These are phyloP conservation scores for Aleiodes alternator DNA, from an alignment of 2,888 invertebrate species.

Conservation along the genomic window DNA sequence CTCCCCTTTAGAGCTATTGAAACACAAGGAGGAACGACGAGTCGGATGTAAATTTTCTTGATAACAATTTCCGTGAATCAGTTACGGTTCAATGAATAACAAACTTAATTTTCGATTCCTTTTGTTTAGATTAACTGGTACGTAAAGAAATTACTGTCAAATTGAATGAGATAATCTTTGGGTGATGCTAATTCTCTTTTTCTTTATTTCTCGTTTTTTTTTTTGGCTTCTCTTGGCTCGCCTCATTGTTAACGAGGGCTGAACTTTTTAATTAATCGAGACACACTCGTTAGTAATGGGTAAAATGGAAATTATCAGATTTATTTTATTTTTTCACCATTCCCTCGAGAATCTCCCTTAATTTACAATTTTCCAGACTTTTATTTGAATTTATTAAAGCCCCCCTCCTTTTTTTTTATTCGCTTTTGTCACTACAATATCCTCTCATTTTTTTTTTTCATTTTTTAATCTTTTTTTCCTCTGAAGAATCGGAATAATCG, in stretches of 20 bases:
- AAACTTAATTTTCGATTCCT: slow-evolving; percentile 31
- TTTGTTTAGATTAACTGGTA: slow-evolving; percentile 39
- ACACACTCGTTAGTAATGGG: no score
- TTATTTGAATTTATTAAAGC: neutral
- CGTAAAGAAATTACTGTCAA: slow-evolving; percentile 27
- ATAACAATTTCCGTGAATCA: slow-evolving; percentile 37
- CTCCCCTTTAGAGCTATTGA: neutral
- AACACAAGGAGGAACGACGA: neutral
- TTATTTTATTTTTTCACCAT: neutral
- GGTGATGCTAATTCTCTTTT: slow-evolving; percentile 1
- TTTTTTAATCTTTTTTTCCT: no score
- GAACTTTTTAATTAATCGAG: neutral
- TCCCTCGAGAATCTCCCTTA: neutral
- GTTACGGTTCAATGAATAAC: slow-evolving; percentile 33
- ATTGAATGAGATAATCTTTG: neutral
- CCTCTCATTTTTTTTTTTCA: neutral
- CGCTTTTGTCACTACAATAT: slow-evolving; percentile 1
- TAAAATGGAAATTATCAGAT: neutral
- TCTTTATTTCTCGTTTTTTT: slow-evolving; percentile 25
- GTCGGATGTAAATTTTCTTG: slow-evolving; percentile 17
- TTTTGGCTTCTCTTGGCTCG: neutral
- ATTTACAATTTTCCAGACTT: neutral
- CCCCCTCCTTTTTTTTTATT: no score
- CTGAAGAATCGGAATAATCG: slow-evolving; percentile 44
- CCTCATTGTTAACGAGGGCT: neutral